Percentiles rank a stretch among this genome's conserved stretches.
Evolutionary conservation across 2,888 invertebrate species (phyloP).

Genomic region (Odontomyia ornata): DNA sequence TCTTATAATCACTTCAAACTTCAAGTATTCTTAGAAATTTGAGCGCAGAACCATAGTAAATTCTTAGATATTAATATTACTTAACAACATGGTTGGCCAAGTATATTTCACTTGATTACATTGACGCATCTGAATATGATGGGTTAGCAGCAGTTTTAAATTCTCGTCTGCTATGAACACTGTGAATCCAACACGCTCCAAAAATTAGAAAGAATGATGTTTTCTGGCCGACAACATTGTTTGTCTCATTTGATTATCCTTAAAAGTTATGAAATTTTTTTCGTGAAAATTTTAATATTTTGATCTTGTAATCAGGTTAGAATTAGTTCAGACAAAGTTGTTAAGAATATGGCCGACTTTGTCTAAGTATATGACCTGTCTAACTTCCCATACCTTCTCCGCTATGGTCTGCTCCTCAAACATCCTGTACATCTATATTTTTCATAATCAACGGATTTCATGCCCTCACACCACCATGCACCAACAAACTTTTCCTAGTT

Average conservation of each 20-base stretch:
- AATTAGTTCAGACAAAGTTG: neutral
- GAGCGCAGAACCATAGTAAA: no score
- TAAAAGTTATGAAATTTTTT: neutral
- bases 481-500: neutral
- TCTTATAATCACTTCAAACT: no score
- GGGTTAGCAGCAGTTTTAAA: no score
- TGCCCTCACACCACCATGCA: neutral
- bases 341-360: neutral
- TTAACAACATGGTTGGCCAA: no score
- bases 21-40: no score
- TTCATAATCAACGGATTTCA: neutral
- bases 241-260: neutral
- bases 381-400: neutral
- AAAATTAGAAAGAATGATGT: no score
- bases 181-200: no score
- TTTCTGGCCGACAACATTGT: neutral
- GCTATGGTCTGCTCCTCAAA: neutral
- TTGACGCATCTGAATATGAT: no score
- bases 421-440: neutral
- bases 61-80: no score
- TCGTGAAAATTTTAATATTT: conserved; percentile 13
- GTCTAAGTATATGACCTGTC: neutral
- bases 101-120: no score
- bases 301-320: conserved; percentile 30
- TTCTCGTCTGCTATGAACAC: no score